Percentiles rank a stretch among this genome's conserved stretches.
These are phyloP conservation scores for Diorhabda elongata DNA, from an alignment of 1,140 invertebrate species.

Conservation along the genomic window DNA sequence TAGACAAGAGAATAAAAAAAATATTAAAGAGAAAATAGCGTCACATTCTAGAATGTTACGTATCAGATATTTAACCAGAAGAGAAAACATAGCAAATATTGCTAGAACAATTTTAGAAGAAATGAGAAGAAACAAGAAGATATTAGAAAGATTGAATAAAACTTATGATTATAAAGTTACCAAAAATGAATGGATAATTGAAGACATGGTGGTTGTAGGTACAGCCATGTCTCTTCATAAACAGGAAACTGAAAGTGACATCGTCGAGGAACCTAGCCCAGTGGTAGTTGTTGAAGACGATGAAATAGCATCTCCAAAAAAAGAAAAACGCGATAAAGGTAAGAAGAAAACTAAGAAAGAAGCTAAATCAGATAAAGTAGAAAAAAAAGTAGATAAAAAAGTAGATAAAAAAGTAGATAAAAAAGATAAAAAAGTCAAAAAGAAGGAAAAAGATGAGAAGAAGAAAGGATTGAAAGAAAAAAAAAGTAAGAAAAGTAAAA, in stretches of 20 bases:
- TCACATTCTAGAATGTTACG: constrained; percentile 1
- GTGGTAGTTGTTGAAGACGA: neutral
- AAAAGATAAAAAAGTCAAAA: too few relatives aligned
- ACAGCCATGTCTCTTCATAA: neutral
- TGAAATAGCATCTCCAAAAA: neutral
- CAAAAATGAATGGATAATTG: neutral
- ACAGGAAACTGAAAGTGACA: neutral
- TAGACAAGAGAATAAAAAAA: neutral
- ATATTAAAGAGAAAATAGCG: constrained; percentile 4
- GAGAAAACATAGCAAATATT: neutral
- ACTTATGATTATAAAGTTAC: neutral
- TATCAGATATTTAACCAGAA: neutral
- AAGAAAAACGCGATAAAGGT: constrained; percentile 13
- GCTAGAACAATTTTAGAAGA: constrained; percentile 1
- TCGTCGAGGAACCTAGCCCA: neutral
- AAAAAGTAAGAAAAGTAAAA: neutral
- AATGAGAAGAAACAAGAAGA: neutral
- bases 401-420: neutral
- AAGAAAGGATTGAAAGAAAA: neutral
- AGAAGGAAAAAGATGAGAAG: constrained; percentile 3
- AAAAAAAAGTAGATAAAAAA: constrained; percentile 15
- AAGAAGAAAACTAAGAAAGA: constrained; percentile 3
- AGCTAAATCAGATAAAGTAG: neutral
- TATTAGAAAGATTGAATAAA: neutral
- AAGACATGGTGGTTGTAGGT: neutral